Base-by-base conservation (phyloP, 2,797 vertebrate species). In the Dicrostonyx torquatus region DNA sequence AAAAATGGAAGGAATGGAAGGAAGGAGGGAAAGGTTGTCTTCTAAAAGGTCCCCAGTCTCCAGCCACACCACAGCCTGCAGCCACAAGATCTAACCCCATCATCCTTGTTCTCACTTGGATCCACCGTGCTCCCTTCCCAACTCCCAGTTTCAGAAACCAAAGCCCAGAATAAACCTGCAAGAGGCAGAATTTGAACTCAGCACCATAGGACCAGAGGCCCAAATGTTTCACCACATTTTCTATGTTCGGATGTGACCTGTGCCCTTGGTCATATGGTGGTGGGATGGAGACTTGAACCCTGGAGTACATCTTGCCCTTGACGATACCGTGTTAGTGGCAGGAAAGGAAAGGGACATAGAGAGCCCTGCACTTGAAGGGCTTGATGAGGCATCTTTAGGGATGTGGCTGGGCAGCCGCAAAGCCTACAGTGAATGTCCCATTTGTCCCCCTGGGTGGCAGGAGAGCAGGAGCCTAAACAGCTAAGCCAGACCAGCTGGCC, bases 401-500 rank as follows among this genome's bases (percentile, higher is more conserved):
- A 62, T 22, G 15, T 73, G 45, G 82, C 70, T 53, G 34, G 60
- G 60, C 92, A 92, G 90, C 78, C 48, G 70, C 90, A 87, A 58
- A 83, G 64, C 40, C 80, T 82, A 90, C 40, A 70, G 78, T 20
- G 45, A 14, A 11, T 76, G 86, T 83, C 60, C 78, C 2, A 5
- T 87, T 2, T 4, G 17, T 37, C n/a, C 83, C 22, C n/a, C 79
- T 40, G 48, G 45, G 87, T 90, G 92, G 95, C 87, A 77, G 83
- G 58, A 94, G 60, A 70, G 58, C 90, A 93, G 86, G 29, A 68
- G 83, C 87, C 26, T 5, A 4, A 0, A 6, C 0, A 50, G 83
- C 48, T 73, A 89, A 92, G 89, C 87, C 77, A 78, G 80, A 83
- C 91, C 96, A 97, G 96, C 95, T 95, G 96, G 94, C 78, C 9